Evolutionary conservation across 2,888 invertebrate species (phyloP), one percentile per base, ranked within the genome.

Genomic region (Drosophila rellima): DNA sequence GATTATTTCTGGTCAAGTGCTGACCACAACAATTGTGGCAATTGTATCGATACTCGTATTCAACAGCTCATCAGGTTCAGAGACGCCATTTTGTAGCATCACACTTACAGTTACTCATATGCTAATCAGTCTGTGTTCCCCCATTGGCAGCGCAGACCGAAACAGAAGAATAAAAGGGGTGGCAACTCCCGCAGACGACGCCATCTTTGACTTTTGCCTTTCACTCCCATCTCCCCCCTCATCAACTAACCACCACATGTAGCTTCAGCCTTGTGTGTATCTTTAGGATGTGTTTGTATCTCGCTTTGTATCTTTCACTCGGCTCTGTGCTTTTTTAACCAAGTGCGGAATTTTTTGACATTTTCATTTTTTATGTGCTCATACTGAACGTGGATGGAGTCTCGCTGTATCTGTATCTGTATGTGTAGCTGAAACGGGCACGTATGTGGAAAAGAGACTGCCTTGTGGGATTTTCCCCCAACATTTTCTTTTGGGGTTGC

Each of bases 311-410:
- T 54, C 55, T 70, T 50, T 51, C 64, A 61, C 40, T 64, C 37
- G 42, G 45, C 63, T 39, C 26, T 60, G 11, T 37, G 51, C 39
- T 70, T 76, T 75, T 81, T 81, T 82, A 81, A 82, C 79, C 79
- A 62, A 79, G 74, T 72, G 77, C 52, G 69, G 76, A 54, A 69
- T 77, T 74, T 79, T 59, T 84, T 84, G 82, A 88, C 86, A 88
- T 86, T 84, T 88, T 85, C 79, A 88, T 88, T 88, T 87, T 86
- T 88, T 85, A 88, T 88, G 71, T 63, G 56, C 59, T 31, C 31
- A 35, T 31, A 11, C 55, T 55, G 62, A 47, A 47, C 35, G 35
- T 56, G 42, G 37, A 15, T 42, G 48, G 44, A 61, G 60, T 35
- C 33, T 54, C 54, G 39, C 23, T 73, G 63, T 60, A 29, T 23